Evolutionary conservation across 2,888 invertebrate species (phyloP).

Genomic region (Catocala sponsa): DNA sequence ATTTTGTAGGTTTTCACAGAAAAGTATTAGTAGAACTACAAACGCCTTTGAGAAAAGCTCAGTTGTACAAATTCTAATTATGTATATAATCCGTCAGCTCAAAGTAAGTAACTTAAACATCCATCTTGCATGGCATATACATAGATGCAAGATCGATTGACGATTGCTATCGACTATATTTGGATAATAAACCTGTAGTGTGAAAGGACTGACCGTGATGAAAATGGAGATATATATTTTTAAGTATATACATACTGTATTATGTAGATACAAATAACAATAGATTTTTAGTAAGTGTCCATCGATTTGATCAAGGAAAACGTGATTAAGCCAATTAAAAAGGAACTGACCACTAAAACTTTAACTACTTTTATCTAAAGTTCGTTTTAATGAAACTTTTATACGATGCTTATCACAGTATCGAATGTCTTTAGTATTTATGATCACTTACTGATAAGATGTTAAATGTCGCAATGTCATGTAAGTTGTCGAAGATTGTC

Average conservation of each 20-base stretch:
- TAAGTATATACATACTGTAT: conserved; percentile 27
- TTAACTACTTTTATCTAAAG: background rate
- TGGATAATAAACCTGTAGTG: conserved; percentile 16
- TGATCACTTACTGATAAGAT: no score
- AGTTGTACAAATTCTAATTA: no score
- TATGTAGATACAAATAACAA: conserved; percentile 17
- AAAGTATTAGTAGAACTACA: no score
- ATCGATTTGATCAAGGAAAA: conserved; percentile 1
- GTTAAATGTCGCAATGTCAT: no score
- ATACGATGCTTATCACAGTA: background rate
- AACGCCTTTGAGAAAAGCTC: no score
- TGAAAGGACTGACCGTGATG: conserved; percentile 44
- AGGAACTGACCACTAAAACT: background rate
- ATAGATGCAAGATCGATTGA: conserved; percentile 8
- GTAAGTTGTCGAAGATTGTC: no score
- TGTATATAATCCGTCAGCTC: background rate
- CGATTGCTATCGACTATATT: conserved; percentile 6
- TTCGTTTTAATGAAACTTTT: background rate
- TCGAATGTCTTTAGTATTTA: no score
- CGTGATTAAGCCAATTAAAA: background rate
- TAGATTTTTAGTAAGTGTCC: conserved; percentile 7
- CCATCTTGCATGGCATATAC: background rate
- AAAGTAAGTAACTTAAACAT: background rate
- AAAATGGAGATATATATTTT: conserved; percentile 28
- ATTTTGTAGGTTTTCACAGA: no score